A percentile compares a stretch with the other conserved stretches of the same genome.
Conservation (phyloP, 2,113 vertebrate species). For the Pontoporia blainvillei region DNA sequence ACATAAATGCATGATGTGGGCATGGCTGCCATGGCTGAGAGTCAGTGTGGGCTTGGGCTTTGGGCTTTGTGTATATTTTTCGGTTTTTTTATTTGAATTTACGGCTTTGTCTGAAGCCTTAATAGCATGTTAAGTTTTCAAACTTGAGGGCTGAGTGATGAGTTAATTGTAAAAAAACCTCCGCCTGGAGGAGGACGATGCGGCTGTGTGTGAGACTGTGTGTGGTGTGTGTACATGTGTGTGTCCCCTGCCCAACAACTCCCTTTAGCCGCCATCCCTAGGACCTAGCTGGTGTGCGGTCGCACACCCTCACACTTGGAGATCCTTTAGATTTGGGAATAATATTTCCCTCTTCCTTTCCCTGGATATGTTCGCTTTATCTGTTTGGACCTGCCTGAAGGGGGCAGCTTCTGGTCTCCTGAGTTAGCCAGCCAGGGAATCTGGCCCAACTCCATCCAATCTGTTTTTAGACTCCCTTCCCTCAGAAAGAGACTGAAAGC, state of each 20-base stretch:
- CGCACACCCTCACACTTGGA: accelerated
- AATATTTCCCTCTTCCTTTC: neutral
- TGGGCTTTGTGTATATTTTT: conserved; percentile 40
- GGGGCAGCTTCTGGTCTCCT: neutral
- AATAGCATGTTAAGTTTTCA: conserved; percentile 61
- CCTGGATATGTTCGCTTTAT: neutral
- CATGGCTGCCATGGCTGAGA: neutral
- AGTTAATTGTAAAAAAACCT: neutral
- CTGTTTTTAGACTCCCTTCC: neutral
- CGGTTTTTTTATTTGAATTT: conserved; percentile 47
- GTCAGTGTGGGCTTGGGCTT: conserved; percentile 32
- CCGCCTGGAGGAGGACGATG: neutral
- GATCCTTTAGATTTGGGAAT: neutral
- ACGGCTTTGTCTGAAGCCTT: conserved; percentile 20
- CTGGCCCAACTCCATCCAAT: neutral
- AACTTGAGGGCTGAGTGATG: neutral
- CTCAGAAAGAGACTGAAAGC: neutral
- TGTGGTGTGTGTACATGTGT: accelerated
- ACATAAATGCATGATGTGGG: neutral
- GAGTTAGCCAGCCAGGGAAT: neutral
- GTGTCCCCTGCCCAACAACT: neutral
- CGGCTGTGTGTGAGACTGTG: neutral
- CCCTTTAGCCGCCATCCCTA: neutral
- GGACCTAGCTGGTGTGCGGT: neutral
- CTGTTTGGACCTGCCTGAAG: neutral